Conservation (phyloP, 92 coral and sea anemone genomes). For the Palythoa caribaeorum region DNA sequence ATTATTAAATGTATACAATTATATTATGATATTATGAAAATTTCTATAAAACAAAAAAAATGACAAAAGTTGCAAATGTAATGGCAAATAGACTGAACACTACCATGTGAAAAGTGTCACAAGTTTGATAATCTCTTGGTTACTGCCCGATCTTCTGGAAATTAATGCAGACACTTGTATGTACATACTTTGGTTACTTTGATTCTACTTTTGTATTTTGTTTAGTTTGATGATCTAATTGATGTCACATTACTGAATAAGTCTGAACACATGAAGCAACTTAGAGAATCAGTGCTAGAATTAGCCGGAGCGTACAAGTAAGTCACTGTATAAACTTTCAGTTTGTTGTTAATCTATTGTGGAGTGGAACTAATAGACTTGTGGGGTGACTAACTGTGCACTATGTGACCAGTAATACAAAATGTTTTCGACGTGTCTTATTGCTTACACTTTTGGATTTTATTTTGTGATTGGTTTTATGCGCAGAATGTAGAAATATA, state of each 20-base stretch:
- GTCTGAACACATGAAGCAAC: conserved; percentile 76
- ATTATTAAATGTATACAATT: no score
- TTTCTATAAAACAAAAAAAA: no score
- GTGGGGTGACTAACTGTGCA: no score
- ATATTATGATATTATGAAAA: no score
- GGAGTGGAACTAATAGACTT: background rate
- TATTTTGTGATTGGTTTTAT: no score
- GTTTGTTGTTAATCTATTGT: background rate
- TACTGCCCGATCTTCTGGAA: no score
- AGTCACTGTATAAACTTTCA: background rate
- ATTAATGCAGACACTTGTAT: no score
- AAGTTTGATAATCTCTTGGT: background rate
- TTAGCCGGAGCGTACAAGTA: conserved; percentile 89
- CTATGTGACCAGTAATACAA: no score
- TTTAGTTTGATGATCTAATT: conserved; percentile 86
- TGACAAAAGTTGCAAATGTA: background rate
- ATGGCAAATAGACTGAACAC: background rate
- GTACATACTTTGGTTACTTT: no score
- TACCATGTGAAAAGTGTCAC: background rate
- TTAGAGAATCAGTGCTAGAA: conserved; percentile 77
- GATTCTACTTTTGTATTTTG: background rate
- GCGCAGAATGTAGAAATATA: no score
- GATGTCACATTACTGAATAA: conserved; percentile 80
- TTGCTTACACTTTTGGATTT: no score
- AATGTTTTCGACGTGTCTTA: no score